Evolutionary conservation across 1,140 invertebrate genomes (phyloP).

Genomic region (Physella acuta): DNA sequence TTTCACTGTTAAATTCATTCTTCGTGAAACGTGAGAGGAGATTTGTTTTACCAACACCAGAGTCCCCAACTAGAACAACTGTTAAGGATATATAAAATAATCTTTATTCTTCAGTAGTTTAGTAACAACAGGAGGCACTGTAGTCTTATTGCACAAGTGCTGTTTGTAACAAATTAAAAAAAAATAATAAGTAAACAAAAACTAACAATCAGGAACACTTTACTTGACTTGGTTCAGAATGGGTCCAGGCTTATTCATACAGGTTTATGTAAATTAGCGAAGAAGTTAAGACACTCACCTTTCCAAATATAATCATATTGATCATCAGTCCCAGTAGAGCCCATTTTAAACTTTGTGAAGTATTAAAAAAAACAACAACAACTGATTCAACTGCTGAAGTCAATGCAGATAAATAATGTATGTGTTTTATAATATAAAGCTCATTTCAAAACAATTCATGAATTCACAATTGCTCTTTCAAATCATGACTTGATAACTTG

Average conservation of each 20-base stretch:
- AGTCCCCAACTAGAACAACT: conserved; percentile 94
- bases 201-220: no score
- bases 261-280: neutral
- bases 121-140: neutral
- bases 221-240: no score
- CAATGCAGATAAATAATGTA: no score
- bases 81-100: no score
- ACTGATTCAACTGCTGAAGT: no score
- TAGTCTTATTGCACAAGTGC: neutral
- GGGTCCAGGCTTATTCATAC: neutral
- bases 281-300: conserved; percentile 27
- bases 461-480: no score
- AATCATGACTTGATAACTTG: no score
- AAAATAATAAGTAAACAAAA: no score
- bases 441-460: no score
- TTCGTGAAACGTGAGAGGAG: conserved; percentile 97
- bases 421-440: no score
- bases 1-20: conserved; percentile 99
- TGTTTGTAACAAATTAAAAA: no score
- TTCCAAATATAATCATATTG: conserved; percentile 49
- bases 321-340: conserved; percentile 30
- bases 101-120: neutral
- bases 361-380: neutral
- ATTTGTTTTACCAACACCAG: conserved; percentile 99
- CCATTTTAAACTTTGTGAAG: conserved; percentile 11